phyloP scores from a whole-genome alignment of 2,888 invertebrate species.

The Chironomus tentans region DNA sequence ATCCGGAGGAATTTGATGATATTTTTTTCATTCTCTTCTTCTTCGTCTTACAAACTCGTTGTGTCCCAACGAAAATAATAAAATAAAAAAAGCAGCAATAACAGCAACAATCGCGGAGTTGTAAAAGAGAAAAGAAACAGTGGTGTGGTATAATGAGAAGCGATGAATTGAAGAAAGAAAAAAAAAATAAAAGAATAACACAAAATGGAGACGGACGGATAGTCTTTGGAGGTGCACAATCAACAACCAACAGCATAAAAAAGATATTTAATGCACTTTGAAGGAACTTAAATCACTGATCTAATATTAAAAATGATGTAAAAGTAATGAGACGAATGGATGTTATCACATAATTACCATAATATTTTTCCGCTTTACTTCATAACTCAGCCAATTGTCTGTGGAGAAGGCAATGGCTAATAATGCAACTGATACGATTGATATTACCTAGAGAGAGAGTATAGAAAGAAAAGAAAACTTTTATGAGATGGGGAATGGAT shows the following conservation, averaged over 20 bases:
- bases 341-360: constrained; percentile 52
- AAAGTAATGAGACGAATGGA: too few species aligned
- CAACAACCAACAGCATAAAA: neutral
- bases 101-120: neutral
- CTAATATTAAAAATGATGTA: neutral
- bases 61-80: neutral
- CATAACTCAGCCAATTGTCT: constrained; percentile 93
- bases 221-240: neutral
- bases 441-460: constrained; percentile 54
- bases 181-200: neutral
- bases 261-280: neutral
- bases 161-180: neutral
- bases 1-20: constrained; percentile 10
- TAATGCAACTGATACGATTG: constrained; percentile 87
- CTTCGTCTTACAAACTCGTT: neutral
- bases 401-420: constrained; percentile 91
- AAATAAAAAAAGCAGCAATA: neutral
- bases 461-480: neutral
- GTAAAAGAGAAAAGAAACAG: neutral
- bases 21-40: neutral
- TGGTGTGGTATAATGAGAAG: neutral
- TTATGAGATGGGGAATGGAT: neutral
- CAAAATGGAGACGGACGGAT: neutral
- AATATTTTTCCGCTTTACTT: constrained; percentile 80
- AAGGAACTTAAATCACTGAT: neutral